A percentile compares a stretch with the other conserved stretches of the same genome.
These are phyloP conservation scores for Margaritifera margaritifera DNA, from an alignment of 2,888 invertebrate species.

Conservation along the genomic window DNA sequence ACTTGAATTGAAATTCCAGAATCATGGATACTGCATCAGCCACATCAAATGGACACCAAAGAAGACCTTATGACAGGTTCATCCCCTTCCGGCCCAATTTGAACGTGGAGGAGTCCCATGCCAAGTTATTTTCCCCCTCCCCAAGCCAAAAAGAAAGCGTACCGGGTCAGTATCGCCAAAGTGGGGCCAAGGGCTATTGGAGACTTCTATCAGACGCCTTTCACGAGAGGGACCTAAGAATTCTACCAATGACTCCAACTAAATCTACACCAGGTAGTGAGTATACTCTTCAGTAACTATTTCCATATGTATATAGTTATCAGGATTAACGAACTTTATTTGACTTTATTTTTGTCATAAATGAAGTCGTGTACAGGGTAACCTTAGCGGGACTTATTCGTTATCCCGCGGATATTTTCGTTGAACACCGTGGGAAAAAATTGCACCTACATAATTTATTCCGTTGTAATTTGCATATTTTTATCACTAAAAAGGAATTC, in stretches of 20 bases:
- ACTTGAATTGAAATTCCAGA: no score
- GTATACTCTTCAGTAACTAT: no score
- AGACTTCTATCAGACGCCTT: constrained; percentile 37
- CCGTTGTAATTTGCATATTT: no score
- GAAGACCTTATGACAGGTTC: constrained; percentile 43
- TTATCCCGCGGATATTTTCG: no score
- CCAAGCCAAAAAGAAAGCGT: constrained; percentile 16
- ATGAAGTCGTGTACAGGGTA: no score
- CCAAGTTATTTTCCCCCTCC: constrained; percentile 28
- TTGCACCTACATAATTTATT: no score
- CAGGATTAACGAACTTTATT: constrained; percentile 5
- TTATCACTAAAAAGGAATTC: no score
- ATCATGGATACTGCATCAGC: no score
- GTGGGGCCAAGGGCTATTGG: constrained; percentile 22
- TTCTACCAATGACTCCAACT: constrained; percentile 33
- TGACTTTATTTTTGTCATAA: no score
- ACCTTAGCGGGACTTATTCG: no score
- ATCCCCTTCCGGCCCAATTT: constrained; percentile 50
- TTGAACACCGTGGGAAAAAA: no score
- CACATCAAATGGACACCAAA: constrained; percentile 2
- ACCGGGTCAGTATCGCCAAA: constrained; percentile 25
- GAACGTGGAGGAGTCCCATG: constrained; percentile 45
- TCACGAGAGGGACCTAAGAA: constrained; percentile 25
- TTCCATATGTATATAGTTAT: not conserved
- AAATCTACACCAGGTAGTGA: not conserved